A percentile compares a stretch with the other conserved stretches of the same genome.
phyloP scores from a whole-genome alignment of 2,797 vertebrate species.

The Allenopithecus nigroviridis region DNA sequence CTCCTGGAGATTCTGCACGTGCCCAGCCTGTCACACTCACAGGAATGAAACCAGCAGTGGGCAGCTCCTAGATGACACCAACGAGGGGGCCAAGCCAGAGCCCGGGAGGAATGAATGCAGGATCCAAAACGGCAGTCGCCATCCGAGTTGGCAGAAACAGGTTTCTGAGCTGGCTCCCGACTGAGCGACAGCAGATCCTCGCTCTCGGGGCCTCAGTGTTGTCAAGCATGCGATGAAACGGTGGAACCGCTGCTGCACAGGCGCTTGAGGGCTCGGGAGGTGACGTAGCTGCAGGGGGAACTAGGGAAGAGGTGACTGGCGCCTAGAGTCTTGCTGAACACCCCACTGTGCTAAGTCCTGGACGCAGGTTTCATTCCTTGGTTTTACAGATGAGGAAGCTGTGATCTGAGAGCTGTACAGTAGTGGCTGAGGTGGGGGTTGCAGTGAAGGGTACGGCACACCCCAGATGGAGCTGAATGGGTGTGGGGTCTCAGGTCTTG shows the following conservation, averaged over 20 bases:
- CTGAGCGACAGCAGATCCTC: rapidly evolving
- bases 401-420: neutral
- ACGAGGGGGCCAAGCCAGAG: neutral
- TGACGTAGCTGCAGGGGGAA: neutral
- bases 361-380: neutral
- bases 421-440: neutral
- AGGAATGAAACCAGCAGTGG: neutral
- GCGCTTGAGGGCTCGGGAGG: neutral
- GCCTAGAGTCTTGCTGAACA: neutral
- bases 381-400: neutral
- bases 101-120: neutral
- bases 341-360: neutral
- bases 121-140: neutral
- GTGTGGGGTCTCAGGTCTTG: neutral
- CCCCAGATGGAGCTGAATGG: too few species aligned
- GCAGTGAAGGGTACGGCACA: neutral
- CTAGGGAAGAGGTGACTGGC: neutral
- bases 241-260: too few species aligned
- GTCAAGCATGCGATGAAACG: neutral
- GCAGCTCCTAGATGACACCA: neutral
- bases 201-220: too few species aligned
- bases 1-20: neutral
- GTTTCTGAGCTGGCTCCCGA: too few species aligned
- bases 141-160: neutral
- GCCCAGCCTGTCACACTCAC: neutral